Conservation (phyloP, 2,888 invertebrate genomes). For the Cotesia congregata region DNA sequence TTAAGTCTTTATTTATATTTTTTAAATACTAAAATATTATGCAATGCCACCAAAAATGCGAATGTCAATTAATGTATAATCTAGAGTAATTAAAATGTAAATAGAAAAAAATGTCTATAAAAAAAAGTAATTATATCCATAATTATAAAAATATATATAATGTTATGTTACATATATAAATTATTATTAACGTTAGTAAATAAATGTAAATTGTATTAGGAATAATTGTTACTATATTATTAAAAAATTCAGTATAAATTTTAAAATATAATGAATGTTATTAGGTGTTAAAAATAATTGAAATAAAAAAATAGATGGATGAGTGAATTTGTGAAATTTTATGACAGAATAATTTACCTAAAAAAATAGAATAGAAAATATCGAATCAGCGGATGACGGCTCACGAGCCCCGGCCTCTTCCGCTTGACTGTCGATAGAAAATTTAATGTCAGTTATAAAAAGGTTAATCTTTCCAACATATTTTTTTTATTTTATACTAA, state of each 20-base stretch:
- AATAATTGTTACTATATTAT: not conserved
- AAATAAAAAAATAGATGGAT: not conserved
- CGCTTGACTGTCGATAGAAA: slow-evolving; percentile 36
- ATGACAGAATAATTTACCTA: not conserved
- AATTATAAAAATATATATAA: not conserved
- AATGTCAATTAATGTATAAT: slow-evolving; percentile 12
- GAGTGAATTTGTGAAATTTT: not conserved
- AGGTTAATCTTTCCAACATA: not conserved
- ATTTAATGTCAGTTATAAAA: not conserved
- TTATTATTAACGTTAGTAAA: not conserved
- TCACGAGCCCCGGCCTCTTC: slow-evolving; percentile 55
- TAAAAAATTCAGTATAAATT: not conserved
- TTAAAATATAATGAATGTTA: not conserved
- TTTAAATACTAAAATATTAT: not conserved
- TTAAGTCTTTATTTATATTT: not conserved
- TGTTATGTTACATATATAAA: not conserved
- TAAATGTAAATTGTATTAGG: not conserved
- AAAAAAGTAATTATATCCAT: not conserved
- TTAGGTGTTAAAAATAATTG: not conserved
- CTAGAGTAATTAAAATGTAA: slow-evolving; percentile 20
- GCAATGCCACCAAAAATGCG: not conserved
- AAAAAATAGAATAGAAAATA: slow-evolving; percentile 17
- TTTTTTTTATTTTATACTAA: not conserved
- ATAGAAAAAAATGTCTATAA: not conserved
- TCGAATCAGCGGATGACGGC: slow-evolving; percentile 50